These are phyloP conservation scores for Acrocephalus arundinaceus DNA, from an alignment of 2,113 vertebrate genomes.

Conservation along the genomic window DNA sequence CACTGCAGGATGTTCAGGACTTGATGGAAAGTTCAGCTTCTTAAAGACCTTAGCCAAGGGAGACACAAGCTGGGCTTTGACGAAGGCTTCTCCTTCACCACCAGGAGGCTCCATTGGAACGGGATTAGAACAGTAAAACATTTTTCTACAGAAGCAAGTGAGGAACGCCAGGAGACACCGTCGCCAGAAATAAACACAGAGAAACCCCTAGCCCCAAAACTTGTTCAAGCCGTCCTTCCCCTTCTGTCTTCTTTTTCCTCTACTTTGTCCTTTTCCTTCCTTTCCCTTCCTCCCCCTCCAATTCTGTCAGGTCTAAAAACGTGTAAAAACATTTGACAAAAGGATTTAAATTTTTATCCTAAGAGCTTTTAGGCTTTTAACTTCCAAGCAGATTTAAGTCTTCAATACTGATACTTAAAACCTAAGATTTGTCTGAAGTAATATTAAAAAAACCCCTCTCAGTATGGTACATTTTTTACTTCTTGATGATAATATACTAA, in stretches of 20 bases:
- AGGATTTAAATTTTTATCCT: not conserved
- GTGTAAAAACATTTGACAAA: not conserved
- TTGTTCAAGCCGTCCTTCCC: not conserved
- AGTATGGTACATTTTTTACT: not conserved
- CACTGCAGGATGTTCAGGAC: not conserved
- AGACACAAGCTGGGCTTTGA: not conserved
- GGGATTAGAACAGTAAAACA: not conserved
- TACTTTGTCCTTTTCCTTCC: not conserved
- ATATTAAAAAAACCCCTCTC: not conserved
- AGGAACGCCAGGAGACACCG: not conserved
- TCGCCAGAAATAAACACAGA: not conserved
- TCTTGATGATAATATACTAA: not conserved
- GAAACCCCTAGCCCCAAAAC: not conserved
- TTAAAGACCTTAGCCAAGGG: not conserved
- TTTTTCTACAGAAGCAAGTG: not conserved
- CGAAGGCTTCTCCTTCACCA: not conserved
- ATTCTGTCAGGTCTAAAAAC: not conserved
- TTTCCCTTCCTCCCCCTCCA: not conserved
- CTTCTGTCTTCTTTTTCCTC: not conserved
- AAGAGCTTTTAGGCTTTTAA: not conserved
- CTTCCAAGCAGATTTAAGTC: not conserved
- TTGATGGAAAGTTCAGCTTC: not conserved
- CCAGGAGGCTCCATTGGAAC: constrained; percentile 10
- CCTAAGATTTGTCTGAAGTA: not conserved
- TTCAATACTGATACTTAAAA: not conserved